Evolutionary conservation across 1,140 invertebrate species (phyloP).

Genomic region (Drosophila cardini): DNA sequence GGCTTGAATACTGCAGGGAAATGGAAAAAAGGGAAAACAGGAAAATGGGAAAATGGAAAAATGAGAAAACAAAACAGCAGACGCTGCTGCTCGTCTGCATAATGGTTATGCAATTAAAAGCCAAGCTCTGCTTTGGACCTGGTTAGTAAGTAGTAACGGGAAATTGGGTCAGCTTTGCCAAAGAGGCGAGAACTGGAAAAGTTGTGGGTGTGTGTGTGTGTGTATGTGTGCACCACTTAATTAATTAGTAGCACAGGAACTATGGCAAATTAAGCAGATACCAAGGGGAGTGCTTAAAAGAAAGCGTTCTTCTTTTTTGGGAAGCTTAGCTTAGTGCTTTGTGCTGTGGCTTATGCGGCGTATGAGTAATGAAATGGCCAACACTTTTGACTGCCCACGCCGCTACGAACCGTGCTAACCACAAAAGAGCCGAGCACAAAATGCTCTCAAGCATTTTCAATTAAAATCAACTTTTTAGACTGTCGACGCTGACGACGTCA

Average conservation of each 20-base stretch:
- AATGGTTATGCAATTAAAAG: conserved; percentile 80
- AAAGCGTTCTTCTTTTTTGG: neutral
- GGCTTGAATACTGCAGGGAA: conserved; percentile 23
- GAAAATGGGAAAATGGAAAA: conserved; percentile 37
- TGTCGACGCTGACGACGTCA: conserved; percentile 59
- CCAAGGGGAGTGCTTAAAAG: conserved; percentile 9
- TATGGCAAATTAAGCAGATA: conserved; percentile 49
- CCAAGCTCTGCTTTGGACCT: conserved; percentile 51
- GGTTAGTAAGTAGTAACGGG: conserved; percentile 47
- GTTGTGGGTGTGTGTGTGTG: conserved; percentile 13
- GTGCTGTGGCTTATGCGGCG: conserved; percentile 58
- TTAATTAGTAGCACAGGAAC: conserved; percentile 39
- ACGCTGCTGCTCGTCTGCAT: conserved; percentile 67
- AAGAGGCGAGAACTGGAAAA: conserved; percentile 46
- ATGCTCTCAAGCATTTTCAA: conserved; percentile 62
- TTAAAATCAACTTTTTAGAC: conserved; percentile 55
- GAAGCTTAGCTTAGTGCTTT: conserved; percentile 40
- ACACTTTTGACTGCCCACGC: conserved; percentile 48
- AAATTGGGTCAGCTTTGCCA: conserved; percentile 65
- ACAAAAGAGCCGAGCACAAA: conserved; percentile 23
- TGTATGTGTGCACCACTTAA: conserved; percentile 43
- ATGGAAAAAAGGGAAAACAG: conserved; percentile 29
- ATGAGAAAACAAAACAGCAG: conserved; percentile 50
- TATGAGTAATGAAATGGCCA: conserved; percentile 69
- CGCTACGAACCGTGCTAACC: conserved; percentile 4